Evolutionary conservation across 2,888 invertebrate species (phyloP), one percentile per base, ranked within the genome.

Genomic region (Toxonevra muliebris): DNA sequence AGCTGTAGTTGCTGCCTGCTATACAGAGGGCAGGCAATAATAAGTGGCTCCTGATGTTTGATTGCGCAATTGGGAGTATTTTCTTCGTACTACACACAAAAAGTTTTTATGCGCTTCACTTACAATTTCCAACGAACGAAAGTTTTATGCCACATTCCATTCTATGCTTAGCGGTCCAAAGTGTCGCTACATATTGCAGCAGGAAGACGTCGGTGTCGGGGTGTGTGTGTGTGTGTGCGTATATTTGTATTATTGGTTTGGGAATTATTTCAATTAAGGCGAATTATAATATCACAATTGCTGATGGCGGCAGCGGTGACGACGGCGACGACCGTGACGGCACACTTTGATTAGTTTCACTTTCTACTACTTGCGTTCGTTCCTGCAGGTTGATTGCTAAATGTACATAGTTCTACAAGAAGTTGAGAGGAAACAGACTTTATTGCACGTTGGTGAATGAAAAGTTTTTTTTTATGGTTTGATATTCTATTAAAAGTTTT

Each of bases 211-310:
- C 30, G 13, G 12, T 3, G 52, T 10, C 8, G 50, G 60, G 40
- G 15, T 63, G 54, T 41, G 60, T 15, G n/a, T 17, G 43, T 48
- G 19, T 19, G 61, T 43, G 72, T 76, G 19, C 17, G 41, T 43
- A 48, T 59, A 66, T 68, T 68, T 55, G 52, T 55, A 55, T 66
- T 77, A 79, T 79, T 82, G 82, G 79, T 77, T 71, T 76, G 78
- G 82, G 82, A 82, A 76, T 78, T 76, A 79, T 81, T 81, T 82
- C 81, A 81, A 82, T 82, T 81, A 81, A 79, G 80, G 76, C 77
- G 76, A 80, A 80, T 82, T 82, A 80, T 78, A 79, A 76, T 76
- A 76, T 78, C 50, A 15, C 50, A 48, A 48, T 48, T 48, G 50
- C 7, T 48, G 50, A 15, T 15, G 50, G 50, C 30, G 30, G 30